Conservation (phyloP, 2,888 invertebrate genomes). For the Sinodicranocentrus sp. region DNA sequence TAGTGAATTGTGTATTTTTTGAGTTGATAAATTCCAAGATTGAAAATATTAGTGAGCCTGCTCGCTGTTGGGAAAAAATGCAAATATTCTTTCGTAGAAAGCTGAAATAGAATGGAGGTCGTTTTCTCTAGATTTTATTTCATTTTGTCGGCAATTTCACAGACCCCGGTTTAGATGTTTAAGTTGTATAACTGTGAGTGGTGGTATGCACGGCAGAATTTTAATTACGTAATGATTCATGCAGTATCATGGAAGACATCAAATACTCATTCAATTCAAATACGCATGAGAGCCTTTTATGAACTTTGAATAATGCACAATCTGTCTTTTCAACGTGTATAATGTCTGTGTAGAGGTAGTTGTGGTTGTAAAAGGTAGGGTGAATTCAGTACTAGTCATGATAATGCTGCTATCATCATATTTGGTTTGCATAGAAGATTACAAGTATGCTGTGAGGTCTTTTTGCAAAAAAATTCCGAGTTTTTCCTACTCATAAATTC, state of each 20-base stretch:
- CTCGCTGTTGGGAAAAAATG: conserved; percentile 1
- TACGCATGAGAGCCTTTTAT: conserved; percentile 37
- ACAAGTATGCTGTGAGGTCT: conserved; percentile 15
- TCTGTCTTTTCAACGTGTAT: no score
- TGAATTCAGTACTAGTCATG: not conserved
- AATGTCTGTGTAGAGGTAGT: not conserved
- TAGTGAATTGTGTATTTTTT: conserved; percentile 45
- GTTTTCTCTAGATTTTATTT: conserved; percentile 27
- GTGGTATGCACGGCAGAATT: conserved; percentile 55
- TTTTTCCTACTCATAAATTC: conserved; percentile 52
- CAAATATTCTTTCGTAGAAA: conserved; percentile 10
- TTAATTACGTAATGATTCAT: conserved; percentile 65
- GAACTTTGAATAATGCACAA: conserved; percentile 19
- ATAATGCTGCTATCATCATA: no score
- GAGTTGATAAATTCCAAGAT: conserved; percentile 63
- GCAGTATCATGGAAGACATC: conserved; percentile 36
- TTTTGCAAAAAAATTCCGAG: conserved; percentile 40
- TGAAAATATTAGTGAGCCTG: conserved; percentile 38
- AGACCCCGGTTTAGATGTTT: conserved; percentile 25
- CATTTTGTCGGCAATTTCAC: conserved; percentile 57
- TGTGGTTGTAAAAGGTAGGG: not conserved
- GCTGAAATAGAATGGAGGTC: not conserved
- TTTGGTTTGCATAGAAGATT: not conserved
- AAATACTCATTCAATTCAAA: conserved; percentile 46
- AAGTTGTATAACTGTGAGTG: conserved; percentile 27